Conservation (phyloP, 2,888 invertebrate genomes). For the Lampropteryx suffumata region DNA sequence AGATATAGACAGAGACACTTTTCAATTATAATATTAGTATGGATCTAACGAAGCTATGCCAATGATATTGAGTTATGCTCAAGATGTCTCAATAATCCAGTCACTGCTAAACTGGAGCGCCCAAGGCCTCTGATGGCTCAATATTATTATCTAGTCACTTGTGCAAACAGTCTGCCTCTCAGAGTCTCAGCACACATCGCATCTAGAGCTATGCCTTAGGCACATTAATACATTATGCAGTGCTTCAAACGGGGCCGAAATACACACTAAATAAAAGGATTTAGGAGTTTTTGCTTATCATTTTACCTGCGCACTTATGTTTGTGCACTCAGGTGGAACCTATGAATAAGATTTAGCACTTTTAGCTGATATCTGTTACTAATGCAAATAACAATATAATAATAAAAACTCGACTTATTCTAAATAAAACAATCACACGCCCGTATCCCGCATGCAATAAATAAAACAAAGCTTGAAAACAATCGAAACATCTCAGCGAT, state of each 20-base stretch:
- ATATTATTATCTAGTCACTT: conserved; percentile 13
- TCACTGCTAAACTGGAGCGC: conserved; percentile 1
- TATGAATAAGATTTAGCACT: too few species aligned
- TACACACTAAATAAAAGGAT: neutral
- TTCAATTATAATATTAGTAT: too few species aligned
- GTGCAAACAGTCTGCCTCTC: conserved; percentile 4
- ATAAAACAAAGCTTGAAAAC: conserved; percentile 16
- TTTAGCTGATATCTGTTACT: too few species aligned
- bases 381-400: too few species aligned
- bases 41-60: too few species aligned
- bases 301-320: too few species aligned
- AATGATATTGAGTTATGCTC: neutral
- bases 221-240: conserved; percentile 4
- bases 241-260: neutral
- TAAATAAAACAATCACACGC: neutral
- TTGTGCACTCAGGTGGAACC: too few species aligned
- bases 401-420: too few species aligned
- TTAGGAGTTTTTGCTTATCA: too few species aligned
- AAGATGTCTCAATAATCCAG: neutral
- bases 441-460: conserved; percentile 6
- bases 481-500: conserved; percentile 21
- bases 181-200: too few species aligned
- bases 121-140: neutral
- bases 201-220: neutral
- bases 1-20: too few species aligned